Conservation (phyloP, 1,140 invertebrate genomes). For the Drosophila navojoa region DNA sequence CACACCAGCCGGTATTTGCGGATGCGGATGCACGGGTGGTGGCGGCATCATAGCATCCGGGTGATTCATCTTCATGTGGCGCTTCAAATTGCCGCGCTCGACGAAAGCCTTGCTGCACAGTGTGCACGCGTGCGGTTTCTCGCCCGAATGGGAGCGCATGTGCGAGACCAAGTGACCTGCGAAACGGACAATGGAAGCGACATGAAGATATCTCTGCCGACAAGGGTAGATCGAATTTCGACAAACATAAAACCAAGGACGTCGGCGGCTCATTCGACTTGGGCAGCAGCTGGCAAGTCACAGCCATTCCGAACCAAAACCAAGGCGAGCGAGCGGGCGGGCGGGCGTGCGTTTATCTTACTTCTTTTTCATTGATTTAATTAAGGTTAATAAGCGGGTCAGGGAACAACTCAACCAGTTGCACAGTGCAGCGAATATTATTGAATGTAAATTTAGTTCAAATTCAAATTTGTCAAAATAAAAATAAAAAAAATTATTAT, state of each 20-base stretch:
- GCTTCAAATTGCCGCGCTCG: constrained; percentile 90
- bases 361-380: background rate
- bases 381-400: background rate
- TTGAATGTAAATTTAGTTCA: too few species aligned
- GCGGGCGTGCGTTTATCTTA: constrained; percentile 3
- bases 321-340: constrained; percentile 10
- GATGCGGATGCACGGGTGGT: constrained; percentile 81
- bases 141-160: constrained; percentile 94
- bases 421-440: constrained; percentile 17
- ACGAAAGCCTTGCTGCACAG: constrained; percentile 92
- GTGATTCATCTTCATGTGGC: constrained; percentile 85
- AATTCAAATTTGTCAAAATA: too few species aligned
- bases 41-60: constrained; percentile 83
- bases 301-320: constrained; percentile 1
- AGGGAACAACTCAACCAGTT: background rate
- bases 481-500: too few species aligned
- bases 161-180: constrained; percentile 93
- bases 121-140: constrained; percentile 91
- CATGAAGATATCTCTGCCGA: constrained; percentile 59
- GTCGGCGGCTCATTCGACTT: background rate
- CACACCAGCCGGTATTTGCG: constrained; percentile 82
- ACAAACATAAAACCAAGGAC: constrained; percentile 12
- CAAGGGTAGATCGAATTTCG: constrained; percentile 57
- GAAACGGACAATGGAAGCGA: constrained; percentile 78
- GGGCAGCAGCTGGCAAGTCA: background rate